Percentiles rank a stretch among this genome's conserved stretches.
phyloP scores from a whole-genome alignment of 2,888 invertebrate genomes.

The Leptinotarsa haldemani region DNA sequence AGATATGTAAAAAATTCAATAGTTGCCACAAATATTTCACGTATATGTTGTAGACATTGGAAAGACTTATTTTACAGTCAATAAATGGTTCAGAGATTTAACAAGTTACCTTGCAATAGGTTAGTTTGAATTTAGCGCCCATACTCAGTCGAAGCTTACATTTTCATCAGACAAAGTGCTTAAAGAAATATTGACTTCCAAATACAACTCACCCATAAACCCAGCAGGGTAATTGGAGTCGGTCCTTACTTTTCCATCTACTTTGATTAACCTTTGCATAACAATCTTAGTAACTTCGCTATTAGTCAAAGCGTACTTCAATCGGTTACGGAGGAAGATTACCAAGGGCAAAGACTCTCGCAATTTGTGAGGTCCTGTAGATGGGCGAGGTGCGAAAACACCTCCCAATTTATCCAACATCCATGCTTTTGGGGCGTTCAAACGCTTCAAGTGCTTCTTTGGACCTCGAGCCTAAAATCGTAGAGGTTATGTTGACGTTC shows the following conservation, averaged over 20 bases:
- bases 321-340: slow-evolving; percentile 95
- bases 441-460: slow-evolving; percentile 99
- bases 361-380: slow-evolving; percentile 97
- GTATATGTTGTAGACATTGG: no score
- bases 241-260: slow-evolving; percentile 97
- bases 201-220: slow-evolving; percentile 89
- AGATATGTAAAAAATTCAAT: no score
- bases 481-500: slow-evolving; percentile 31
- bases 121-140: no score
- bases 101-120: no score
- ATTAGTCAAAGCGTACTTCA: slow-evolving; percentile 98
- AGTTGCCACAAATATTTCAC: no score
- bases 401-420: slow-evolving; percentile 99
- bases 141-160: no score
- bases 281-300: slow-evolving; percentile 98
- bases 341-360: slow-evolving; percentile 96
- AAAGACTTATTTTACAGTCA: no score
- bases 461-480: slow-evolving; percentile 92
- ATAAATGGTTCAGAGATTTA: no score
- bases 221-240: slow-evolving; percentile 98
- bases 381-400: slow-evolving; percentile 97
- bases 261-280: slow-evolving; percentile 97
- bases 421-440: slow-evolving; percentile 99
- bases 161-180: no score
- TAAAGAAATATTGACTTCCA: not conserved